phyloP scores from a whole-genome alignment of 92 coral and sea anemone species.

The Bergia sp. region DNA sequence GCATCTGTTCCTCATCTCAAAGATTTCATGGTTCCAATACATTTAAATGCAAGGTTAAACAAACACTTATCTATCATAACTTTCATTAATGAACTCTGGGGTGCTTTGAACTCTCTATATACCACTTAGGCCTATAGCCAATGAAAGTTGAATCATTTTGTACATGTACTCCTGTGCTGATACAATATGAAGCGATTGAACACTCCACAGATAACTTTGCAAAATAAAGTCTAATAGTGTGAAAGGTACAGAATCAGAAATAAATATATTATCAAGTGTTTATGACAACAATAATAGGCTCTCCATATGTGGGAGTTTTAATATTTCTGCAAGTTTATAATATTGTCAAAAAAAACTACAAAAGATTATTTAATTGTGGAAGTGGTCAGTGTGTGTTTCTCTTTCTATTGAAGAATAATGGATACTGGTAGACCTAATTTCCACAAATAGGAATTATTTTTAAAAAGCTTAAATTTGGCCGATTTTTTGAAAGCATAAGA shows the following conservation, averaged over 20 bases:
- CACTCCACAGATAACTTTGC: neutral
- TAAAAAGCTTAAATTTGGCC: neutral
- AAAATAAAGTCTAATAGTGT: too few species aligned
- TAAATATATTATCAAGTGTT: neutral
- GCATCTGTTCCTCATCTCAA: slow-evolving; percentile 14
- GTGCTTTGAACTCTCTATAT: neutral
- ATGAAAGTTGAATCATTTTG: neutral
- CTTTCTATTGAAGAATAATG: neutral
- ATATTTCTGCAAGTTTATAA: neutral
- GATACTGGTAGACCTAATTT: neutral
- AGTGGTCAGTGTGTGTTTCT: neutral
- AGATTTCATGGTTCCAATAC: too few species aligned
- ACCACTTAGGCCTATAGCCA: neutral
- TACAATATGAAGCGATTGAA: neutral
- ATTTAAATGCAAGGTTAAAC: neutral
- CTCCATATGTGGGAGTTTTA: neutral
- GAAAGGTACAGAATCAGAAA: neutral
- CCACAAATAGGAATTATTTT: neutral
- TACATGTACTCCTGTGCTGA: neutral
- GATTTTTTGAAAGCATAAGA: neutral
- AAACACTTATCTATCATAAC: neutral
- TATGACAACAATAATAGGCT: neutral
- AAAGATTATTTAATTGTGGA: neutral
- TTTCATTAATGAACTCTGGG: neutral
- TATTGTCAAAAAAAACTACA: neutral